Percentiles rank a stretch among this genome's conserved stretches.
These are phyloP conservation scores for Pecten maximus DNA, from an alignment of 2,888 invertebrate species.

Conservation along the genomic window DNA sequence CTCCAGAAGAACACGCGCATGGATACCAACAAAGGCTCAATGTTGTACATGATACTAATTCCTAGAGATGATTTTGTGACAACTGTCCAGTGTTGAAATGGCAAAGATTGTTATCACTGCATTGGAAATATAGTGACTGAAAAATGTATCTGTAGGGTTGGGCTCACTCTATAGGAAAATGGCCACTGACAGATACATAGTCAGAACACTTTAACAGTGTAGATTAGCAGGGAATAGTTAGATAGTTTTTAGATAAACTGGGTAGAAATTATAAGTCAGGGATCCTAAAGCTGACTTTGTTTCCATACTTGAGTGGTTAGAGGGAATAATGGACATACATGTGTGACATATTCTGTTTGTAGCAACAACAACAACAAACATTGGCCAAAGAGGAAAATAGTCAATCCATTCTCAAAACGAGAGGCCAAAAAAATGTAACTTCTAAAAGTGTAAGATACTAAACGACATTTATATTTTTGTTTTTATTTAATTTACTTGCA, in stretches of 20 bases:
- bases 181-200: background rate
- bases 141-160: background rate
- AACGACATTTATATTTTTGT: background rate
- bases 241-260: too few relatives aligned
- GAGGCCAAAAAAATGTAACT: constrained; percentile 28
- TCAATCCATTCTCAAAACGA: constrained; percentile 30
- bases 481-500: background rate
- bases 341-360: background rate
- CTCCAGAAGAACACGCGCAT: background rate
- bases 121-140: background rate
- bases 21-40: background rate
- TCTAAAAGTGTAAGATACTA: constrained; percentile 30
- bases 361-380: constrained; percentile 5
- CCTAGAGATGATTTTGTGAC: too few relatives aligned
- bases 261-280: too few relatives aligned
- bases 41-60: too few relatives aligned
- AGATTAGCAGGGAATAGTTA: too few relatives aligned
- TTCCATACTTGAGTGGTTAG: too few relatives aligned
- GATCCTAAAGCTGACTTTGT: too few relatives aligned
- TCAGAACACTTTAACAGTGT: too few relatives aligned
- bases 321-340: too few relatives aligned
- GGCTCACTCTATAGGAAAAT: background rate
- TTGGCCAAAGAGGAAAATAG: constrained; percentile 4
- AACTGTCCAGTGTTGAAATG: too few relatives aligned
- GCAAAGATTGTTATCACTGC: background rate